A percentile compares a stretch with the other conserved stretches of the same genome.
These are phyloP conservation scores for Trichonephila clavata DNA, from an alignment of 1,140 invertebrate species.

Conservation along the genomic window DNA sequence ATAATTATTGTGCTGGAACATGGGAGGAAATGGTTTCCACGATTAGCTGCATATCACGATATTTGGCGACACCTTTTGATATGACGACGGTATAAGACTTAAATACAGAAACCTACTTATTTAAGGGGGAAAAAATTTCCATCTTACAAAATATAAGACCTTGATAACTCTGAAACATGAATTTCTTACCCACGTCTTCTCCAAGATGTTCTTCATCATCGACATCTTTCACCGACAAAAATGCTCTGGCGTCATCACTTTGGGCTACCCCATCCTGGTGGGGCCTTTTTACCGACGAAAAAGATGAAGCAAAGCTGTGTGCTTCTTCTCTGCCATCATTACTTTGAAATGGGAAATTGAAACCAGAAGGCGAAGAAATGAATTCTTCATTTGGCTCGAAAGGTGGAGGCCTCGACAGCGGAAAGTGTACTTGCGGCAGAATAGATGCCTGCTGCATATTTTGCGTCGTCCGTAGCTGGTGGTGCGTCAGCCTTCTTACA, in stretches of 20 bases:
- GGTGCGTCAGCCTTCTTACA: conserved; percentile 42
- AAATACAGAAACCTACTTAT: no score
- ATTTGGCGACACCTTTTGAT: no score
- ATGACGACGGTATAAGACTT: no score
- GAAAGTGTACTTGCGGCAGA: not conserved
- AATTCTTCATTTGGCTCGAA: not conserved
- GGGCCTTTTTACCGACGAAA: conserved; percentile 39
- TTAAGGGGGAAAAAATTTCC: no score
- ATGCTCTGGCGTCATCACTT: conserved; percentile 10
- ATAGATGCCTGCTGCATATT: conserved; percentile 27
- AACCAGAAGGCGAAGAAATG: not conserved
- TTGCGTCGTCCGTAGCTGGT: conserved; percentile 44
- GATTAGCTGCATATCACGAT: no score
- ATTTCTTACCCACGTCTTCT: conserved; percentile 29
- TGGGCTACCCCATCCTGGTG: not conserved
- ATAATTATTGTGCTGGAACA: no score
- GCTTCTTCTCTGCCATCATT: not conserved
- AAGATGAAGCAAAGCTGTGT: conserved; percentile 37
- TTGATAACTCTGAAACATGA: not conserved
- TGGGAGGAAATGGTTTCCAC: no score
- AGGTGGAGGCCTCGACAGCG: not conserved
- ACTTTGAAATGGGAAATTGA: conserved; percentile 51
- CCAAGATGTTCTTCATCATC: conserved; percentile 51
- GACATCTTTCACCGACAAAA: conserved; percentile 52
- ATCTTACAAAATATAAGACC: no score